Evolutionary conservation across 2,888 invertebrate species (phyloP), one percentile per base, ranked within the genome.

Genomic region (Chymomyza amoena): DNA sequence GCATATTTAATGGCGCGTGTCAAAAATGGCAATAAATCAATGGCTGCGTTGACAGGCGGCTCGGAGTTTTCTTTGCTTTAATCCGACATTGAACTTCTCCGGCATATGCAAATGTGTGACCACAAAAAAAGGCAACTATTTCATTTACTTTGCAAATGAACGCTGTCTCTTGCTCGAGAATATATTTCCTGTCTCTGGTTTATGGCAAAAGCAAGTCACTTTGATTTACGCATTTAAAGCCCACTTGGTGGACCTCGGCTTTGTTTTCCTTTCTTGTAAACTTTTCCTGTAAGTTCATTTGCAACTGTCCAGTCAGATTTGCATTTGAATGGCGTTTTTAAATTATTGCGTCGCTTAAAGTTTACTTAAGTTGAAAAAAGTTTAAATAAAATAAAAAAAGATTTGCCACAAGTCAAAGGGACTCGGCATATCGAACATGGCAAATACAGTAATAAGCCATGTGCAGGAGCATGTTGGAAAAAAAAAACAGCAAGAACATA

Each of bases 1-100:
- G 32, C 60, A 66, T 66, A 75, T 71, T 87, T 70, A 83, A 84
- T 85, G 85, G 80, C 78, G 87, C 85, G 81, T 83, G 85, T 78
- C 87, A 63, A 62, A 80, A 56, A 63, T 59, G 65, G 71, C 71
- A 74, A 82, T 83, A 87, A 83, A 84, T 84, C 82, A 82, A 82
- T 87, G 81, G 64, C 66, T 61, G 56, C 70, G 86, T 68, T 86
- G 86, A 86, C 86, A 81, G 79, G 61, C 62, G 68, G 84, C 81
- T 72, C 64, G 61, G 61, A 61, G 28, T 66, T 66, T 65, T 72
- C 61, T 72, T 66, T 72, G 72, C 39, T 45, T 45, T 45, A 72
- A 72, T 72, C 61, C 72, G 60, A 39, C 39, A 66, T 73, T 36
- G 61, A 16, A 18, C 61, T 57, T 54, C 28, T 71, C 50, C 61